phyloP scores from a whole-genome alignment of 2,888 invertebrate species.

The Drosophila nigritarsus region DNA sequence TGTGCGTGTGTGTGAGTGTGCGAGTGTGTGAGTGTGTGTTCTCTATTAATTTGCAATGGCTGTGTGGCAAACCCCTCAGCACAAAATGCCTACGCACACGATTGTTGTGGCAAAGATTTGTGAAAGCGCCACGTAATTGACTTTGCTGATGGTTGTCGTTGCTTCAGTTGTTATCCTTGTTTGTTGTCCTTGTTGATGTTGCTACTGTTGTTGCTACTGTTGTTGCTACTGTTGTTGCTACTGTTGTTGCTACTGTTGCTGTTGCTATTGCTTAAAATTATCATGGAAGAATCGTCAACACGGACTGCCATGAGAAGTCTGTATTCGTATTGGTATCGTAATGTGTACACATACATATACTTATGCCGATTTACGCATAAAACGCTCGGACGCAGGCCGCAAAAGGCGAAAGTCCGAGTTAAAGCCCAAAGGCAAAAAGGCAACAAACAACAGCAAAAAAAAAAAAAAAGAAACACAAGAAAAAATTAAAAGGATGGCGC shows the following conservation, averaged over 20 bases:
- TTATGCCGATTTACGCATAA: slow-evolving; percentile 78
- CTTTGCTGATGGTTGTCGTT: slow-evolving; percentile 61
- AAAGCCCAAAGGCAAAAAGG: slow-evolving; percentile 54
- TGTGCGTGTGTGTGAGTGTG: slow-evolving; percentile 12
- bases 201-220: slow-evolving; percentile 11
- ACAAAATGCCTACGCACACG: slow-evolving; percentile 62
- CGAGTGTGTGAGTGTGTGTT: slow-evolving; percentile 41
- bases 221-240: slow-evolving; percentile 14
- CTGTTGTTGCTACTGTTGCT: slow-evolving; percentile 42
- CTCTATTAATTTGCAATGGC: slow-evolving; percentile 78
- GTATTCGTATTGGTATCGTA: slow-evolving; percentile 55
- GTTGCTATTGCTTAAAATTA: slow-evolving; percentile 75
- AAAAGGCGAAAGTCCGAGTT: slow-evolving; percentile 40
- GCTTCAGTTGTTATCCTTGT: slow-evolving; percentile 25
- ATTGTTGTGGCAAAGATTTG: slow-evolving; percentile 75
- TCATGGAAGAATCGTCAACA: slow-evolving; percentile 58
- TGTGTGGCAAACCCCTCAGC: slow-evolving; percentile 29
- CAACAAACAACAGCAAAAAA: slow-evolving; percentile 19
- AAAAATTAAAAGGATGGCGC: slow-evolving; percentile 73
- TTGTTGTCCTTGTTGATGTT: slow-evolving; percentile 26
- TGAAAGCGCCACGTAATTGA: slow-evolving; percentile 77
- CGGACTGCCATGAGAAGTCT: background rate
- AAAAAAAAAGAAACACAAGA: slow-evolving; percentile 3
- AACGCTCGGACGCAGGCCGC: slow-evolving; percentile 60
- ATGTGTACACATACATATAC: slow-evolving; percentile 79